Evolutionary conservation across 2,797 vertebrate genomes (phyloP).

Genomic region (Vultur gryphus): DNA sequence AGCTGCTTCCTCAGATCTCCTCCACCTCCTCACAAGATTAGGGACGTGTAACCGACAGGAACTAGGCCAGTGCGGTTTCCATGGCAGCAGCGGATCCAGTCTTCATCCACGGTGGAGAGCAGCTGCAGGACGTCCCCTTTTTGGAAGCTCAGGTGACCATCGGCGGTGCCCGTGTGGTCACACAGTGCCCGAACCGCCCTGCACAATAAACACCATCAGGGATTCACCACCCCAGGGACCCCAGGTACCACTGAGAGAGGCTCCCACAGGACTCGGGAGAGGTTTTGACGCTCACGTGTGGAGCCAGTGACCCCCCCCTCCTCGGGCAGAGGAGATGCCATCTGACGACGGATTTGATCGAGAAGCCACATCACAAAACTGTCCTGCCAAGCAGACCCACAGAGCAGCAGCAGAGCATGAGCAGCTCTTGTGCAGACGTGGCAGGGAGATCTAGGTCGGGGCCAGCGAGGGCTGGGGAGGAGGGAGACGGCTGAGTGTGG

Average conservation of each 20-base stretch:
- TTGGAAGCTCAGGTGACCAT: conserved; percentile 85
- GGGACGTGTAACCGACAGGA: conserved; percentile 93
- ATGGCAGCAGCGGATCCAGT: conserved; percentile 92
- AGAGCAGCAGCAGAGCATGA: not conserved
- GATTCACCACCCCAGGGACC: fast-evolving
- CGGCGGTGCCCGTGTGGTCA: conserved; percentile 78
- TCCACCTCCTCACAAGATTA: conserved; percentile 80
- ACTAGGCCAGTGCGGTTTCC: conserved; percentile 87
- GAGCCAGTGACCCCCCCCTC: fast-evolving
- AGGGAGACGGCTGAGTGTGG: fast-evolving
- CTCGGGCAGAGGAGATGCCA: not conserved
- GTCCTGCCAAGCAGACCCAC: fast-evolving
- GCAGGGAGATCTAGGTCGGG: not conserved
- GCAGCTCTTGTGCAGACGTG: fast-evolving
- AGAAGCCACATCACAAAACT: not conserved
- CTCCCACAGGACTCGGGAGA: fast-evolving
- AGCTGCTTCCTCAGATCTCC: not conserved
- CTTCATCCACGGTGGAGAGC: conserved; percentile 85
- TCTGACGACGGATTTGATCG: fast-evolving
- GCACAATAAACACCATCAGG: not conserved
- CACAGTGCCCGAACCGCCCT: conserved; percentile 90
- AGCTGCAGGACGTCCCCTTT: conserved; percentile 89
- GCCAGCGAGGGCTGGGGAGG: not conserved
- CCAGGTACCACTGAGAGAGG: fast-evolving
- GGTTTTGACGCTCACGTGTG: fast-evolving